Base-by-base conservation (phyloP, 2,797 vertebrate species). In the Apogon hyalosoma region DNA sequence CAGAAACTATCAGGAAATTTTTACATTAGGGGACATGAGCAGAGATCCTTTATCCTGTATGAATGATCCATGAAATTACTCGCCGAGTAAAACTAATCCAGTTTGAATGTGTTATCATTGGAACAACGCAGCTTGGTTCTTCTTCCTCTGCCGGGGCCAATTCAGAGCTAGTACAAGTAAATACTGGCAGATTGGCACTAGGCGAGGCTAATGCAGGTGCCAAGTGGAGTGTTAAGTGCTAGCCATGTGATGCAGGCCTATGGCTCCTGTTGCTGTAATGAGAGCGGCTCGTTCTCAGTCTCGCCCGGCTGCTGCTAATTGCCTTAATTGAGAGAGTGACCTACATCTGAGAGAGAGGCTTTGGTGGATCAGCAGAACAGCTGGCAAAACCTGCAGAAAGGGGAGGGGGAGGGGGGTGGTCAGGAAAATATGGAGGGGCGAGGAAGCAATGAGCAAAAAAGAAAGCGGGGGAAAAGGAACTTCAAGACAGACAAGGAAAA, bases 301-400 rank as follows among this genome's bases (percentile, higher is more conserved):
- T 84, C 68, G 14, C 67, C 67, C 31, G 53, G 56, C 76, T 82
- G 73, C 83, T 73, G 81, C 83, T 90, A 91, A 90, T 89, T 91
- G 89, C 84, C 79, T 88, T 90, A 88, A 91, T 91, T 88, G 88
- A 89, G 86, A 81, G 79, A 83, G 72, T 86, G 88, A 92, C 90
- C 90, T 90, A 90, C 84, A 92, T 91, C 80, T 77, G 84, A 72
- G 49, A 11, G 73, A 28, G 24, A 80, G 72, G 63, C 83, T 80
- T 80, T 24, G 43, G 79, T 61, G 72, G 82, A 87, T 82, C 83
- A 73, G 80, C 57, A 51, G 77, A 87, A 88, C 90, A 92, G 82
- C 88, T 92, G 90, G 86, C 62, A 36, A 73, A 85, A 80, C 82
- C 75, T 28, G 82, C 65, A 63, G 18, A 75, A 28, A 45, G 40